Percentiles rank a stretch among this genome's conserved stretches.
Conservation (phyloP, 2,113 vertebrate genomes). For the Amphiprion ocellaris region DNA sequence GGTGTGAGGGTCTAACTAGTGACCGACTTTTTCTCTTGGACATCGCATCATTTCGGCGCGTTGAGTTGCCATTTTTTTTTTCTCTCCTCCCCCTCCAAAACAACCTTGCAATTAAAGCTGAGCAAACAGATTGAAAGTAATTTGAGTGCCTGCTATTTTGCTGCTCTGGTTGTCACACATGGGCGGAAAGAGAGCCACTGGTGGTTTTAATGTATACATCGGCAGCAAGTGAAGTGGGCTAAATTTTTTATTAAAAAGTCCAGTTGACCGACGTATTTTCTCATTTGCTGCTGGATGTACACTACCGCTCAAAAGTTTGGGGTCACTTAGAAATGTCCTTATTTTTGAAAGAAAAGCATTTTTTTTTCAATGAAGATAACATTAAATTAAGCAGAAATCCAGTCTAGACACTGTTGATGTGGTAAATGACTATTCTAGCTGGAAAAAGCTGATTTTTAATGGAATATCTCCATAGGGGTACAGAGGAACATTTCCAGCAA, state of each 20-base stretch:
- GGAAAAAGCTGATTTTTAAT: no score
- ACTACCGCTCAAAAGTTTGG: no score
- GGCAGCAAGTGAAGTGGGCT: background rate
- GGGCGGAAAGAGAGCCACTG: constrained; percentile 1
- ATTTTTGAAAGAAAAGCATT: no score
- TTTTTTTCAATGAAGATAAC: no score
- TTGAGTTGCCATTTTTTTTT: background rate
- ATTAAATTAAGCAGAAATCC: no score
- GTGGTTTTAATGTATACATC: background rate
- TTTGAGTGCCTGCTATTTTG: constrained; percentile 13
- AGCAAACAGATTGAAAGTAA: constrained; percentile 41
- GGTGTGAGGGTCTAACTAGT: constrained; percentile 18
- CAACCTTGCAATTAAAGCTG: constrained; percentile 31
- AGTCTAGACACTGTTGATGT: no score
- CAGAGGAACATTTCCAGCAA: no score
- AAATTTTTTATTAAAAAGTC: background rate
- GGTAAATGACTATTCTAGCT: no score
- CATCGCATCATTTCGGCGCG: constrained; percentile 24
- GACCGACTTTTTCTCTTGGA: constrained; percentile 44
- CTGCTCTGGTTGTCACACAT: constrained; percentile 26
- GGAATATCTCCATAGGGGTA: no score
- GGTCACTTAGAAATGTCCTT: no score
- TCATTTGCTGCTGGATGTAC: background rate
- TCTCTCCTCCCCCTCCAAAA: background rate
- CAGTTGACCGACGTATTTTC: background rate